Conservation (phyloP, 2,888 invertebrate species). For the Amorpha juglandis region DNA sequence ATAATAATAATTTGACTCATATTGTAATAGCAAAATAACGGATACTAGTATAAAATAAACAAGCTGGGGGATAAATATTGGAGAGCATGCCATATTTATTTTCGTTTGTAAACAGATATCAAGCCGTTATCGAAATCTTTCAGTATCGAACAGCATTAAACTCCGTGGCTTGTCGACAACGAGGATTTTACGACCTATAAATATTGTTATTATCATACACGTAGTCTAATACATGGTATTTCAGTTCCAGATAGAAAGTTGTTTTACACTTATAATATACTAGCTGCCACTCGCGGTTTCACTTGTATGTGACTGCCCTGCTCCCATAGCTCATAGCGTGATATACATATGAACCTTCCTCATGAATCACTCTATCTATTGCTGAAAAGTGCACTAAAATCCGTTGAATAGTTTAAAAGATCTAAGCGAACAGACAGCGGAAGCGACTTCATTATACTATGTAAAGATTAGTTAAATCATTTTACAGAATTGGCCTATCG, state of each 20-base stretch:
- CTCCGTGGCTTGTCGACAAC: not conserved
- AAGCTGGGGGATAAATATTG: not conserved
- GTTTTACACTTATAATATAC: too few species aligned
- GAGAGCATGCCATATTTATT: conserved; percentile 14
- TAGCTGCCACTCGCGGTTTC: too few species aligned
- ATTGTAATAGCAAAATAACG: not conserved
- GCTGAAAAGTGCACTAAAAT: too few species aligned
- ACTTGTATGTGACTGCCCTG: too few species aligned
- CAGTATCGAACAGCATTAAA: not conserved
- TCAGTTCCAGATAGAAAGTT: not conserved
- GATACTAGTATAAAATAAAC: not conserved
- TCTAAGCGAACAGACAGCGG: too few species aligned
- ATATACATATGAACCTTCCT: too few species aligned
- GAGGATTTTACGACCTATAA: not conserved
- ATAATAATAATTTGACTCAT: not conserved
- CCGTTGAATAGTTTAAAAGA: too few species aligned
- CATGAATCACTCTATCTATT: too few species aligned
- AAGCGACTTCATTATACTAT: too few species aligned
- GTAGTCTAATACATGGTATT: not conserved
- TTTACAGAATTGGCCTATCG: too few species aligned
- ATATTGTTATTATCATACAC: not conserved
- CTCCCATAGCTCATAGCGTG: too few species aligned
- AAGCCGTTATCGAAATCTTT: conserved; percentile 1
- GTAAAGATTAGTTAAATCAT: too few species aligned
- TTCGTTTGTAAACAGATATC: conserved; percentile 14